A percentile compares a stretch with the other conserved stretches of the same genome.
Conservation (phyloP, 2,888 invertebrate genomes). For the Bhutanitis thaidina region DNA sequence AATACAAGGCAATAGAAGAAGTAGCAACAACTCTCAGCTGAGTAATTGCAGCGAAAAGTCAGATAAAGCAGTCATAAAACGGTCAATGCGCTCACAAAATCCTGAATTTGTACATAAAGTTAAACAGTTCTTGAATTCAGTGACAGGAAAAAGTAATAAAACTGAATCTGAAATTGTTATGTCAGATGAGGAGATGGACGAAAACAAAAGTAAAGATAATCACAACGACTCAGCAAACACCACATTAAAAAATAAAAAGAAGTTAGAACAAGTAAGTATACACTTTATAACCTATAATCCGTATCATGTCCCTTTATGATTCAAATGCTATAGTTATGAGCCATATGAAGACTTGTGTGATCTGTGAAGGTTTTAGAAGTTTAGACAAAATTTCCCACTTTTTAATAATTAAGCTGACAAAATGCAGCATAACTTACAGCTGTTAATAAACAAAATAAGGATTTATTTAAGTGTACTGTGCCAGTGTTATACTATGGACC, state of each 20-base stretch:
- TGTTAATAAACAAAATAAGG: no score
- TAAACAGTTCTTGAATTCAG: slow-evolving; percentile 79
- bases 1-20: slow-evolving; percentile 46
- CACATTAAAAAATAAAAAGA: slow-evolving; percentile 37
- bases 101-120: slow-evolving; percentile 82
- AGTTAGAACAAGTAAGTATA: slow-evolving; percentile 27
- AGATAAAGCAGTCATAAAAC: slow-evolving; percentile 48
- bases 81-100: slow-evolving; percentile 82
- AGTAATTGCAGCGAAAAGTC: slow-evolving; percentile 63
- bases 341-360: no score
- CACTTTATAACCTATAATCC: slow-evolving; percentile 15
- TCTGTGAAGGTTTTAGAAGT: no score
- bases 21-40: slow-evolving; percentile 55
- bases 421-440: no score
- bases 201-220: slow-evolving; percentile 39
- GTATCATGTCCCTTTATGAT: no score
- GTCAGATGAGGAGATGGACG: slow-evolving; percentile 49
- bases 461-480: no score
- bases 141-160: slow-evolving; percentile 58
- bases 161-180: slow-evolving; percentile 31
- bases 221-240: slow-evolving; percentile 30
- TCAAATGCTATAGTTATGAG: no score
- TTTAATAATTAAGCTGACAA: no score
- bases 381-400: no score
- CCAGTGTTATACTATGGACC: no score